Conservation (phyloP, 2,888 invertebrate genomes). For the Girardia tigrina region DNA sequence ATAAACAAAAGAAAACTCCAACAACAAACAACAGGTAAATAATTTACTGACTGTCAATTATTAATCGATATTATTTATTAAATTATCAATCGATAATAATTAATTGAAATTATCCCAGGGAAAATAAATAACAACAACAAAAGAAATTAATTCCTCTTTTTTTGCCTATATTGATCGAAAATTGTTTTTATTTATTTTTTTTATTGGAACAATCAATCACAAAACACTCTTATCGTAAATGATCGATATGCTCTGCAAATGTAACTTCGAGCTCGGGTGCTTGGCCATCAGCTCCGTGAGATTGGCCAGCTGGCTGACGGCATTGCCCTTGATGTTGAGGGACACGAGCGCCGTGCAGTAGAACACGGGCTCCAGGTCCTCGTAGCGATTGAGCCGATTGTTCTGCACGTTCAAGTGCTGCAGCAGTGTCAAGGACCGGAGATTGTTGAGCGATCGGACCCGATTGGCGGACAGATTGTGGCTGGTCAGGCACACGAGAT, state of each 20-base stretch:
- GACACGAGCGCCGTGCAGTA: background rate
- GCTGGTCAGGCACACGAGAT: slow-evolving; percentile 15
- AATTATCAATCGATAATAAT: no score
- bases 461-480: slow-evolving; percentile 25
- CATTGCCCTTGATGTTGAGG: slow-evolving; percentile 28
- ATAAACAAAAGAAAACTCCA: no score
- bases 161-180: no score
- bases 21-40: no score
- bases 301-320: slow-evolving; percentile 16
- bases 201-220: background rate
- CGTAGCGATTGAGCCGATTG: background rate
- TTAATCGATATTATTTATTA: no score
- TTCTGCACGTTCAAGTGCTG: slow-evolving; percentile 26
- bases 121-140: no score
- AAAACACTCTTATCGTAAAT: slow-evolving; percentile 28
- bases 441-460: background rate
- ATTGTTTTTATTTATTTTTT: no score
- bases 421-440: background rate
- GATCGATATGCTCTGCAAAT: background rate
- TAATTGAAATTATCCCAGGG: no score
- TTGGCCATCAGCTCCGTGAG: background rate
- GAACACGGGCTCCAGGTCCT: slow-evolving; percentile 25
- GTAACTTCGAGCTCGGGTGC: slow-evolving; percentile 24
- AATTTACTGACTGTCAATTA: no score
- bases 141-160: no score